phyloP scores from a whole-genome alignment of 2,797 vertebrate species.

The Silurus lanzhouensis region DNA sequence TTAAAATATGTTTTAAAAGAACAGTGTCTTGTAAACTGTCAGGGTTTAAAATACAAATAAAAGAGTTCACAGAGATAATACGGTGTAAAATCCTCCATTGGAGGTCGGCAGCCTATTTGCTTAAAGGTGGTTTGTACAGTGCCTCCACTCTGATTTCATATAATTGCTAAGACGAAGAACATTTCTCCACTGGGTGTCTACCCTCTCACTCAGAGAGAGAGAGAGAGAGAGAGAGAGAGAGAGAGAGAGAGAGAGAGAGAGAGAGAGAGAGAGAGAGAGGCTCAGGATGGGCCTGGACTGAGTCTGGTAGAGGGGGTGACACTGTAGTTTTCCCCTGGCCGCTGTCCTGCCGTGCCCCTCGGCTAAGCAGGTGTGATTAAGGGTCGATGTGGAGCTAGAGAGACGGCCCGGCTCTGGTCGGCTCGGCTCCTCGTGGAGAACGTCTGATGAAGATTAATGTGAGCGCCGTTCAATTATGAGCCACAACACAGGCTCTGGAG shows the following conservation, averaged over 20 bases:
- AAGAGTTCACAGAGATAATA: too few relatives aligned
- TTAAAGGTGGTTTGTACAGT: too few relatives aligned
- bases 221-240: neutral
- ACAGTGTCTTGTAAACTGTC: too few relatives aligned
- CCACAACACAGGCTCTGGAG: slow-evolving; percentile 49
- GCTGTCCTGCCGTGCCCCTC: slow-evolving; percentile 44
- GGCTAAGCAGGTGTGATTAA: slow-evolving; percentile 71
- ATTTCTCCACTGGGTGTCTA: too few relatives aligned
- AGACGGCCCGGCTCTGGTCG: slow-evolving; percentile 51
- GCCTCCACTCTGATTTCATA: too few relatives aligned
- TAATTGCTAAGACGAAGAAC: too few relatives aligned
- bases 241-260: neutral
- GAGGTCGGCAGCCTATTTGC: too few relatives aligned
- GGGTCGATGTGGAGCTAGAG: slow-evolving; percentile 59
- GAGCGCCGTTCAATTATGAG: slow-evolving; percentile 63
- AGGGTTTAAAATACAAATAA: too few relatives aligned
- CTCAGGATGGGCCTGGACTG: neutral
- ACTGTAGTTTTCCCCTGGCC: slow-evolving; percentile 41
- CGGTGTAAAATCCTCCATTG: too few relatives aligned
- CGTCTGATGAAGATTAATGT: slow-evolving; percentile 72
- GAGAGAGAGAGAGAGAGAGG: neutral
- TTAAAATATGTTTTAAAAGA: too few relatives aligned
- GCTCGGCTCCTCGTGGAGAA: slow-evolving; percentile 50
- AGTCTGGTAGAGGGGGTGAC: neutral
- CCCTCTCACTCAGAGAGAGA: too few relatives aligned